Evolutionary conservation across 2,113 vertebrate genomes (phyloP), one percentile per base, ranked within the genome.

Genomic region (Phasianus colchicus): DNA sequence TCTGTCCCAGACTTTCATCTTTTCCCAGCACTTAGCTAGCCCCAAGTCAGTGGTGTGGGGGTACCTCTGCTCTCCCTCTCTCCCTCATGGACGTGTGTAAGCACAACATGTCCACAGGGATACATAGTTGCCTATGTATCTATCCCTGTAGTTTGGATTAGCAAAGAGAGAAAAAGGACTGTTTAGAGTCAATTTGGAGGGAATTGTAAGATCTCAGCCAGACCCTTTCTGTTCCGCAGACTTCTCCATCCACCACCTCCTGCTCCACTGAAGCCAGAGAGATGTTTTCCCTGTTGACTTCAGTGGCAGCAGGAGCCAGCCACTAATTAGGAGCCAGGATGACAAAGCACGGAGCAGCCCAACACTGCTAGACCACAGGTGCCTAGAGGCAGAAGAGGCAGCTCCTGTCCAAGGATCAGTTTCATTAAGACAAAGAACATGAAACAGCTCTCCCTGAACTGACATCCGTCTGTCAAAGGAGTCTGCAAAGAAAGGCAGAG

Each of bases 391-490:
- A 91, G 74, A 92, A 89, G 65, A 95, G 91, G 38, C 85, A 90
- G 91, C 27, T 72, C 77, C 67, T 89, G 94, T 93, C 17, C 1
- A 55, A 74, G 89, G 92, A 96, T 93, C 94, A 57, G 78, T 96
- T 97, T 96, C 86, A 93, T 97, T 96, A 95, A 93, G 93, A 95
- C n/a, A 89, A 90, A 78, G 84, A 94, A 87, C 87, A 92, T 94
- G 92, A 94, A 85, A 94, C 55, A 95, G 72, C 38, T 69, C 85
- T 85, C 87, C 61, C 86, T 3, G 19, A 94, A 95, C 77, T 94
- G 97, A 96, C 94, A 97, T 94, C 87, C 48, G 0, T 97, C 96
- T 97, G 96, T 96, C 96, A 96, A 92, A 95, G 72, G 42, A 96
- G 86, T 45, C 86, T 83, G 92, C 67, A 79, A 91, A 95, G 92